A percentile compares a stretch with the other conserved stretches of the same genome.
These are phyloP conservation scores for Elachura formosa DNA, from an alignment of 2,113 vertebrate species.

Conservation along the genomic window DNA sequence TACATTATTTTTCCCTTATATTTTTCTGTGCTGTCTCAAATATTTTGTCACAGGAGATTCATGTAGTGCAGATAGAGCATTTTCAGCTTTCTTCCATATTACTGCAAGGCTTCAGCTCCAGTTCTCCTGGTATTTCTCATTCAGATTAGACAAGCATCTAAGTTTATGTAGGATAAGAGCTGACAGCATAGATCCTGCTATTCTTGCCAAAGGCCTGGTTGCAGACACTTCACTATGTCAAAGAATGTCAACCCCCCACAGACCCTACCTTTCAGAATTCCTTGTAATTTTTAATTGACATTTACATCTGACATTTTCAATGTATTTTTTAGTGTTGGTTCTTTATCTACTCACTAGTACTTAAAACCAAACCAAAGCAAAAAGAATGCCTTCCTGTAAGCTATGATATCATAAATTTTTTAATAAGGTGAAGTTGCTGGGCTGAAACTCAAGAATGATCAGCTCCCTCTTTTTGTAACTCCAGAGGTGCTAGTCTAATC, in stretches of 20 bases:
- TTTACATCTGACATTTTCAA: constrained; percentile 85
- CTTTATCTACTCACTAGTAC: constrained; percentile 52
- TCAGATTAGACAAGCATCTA: constrained; percentile 75
- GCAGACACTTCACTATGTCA: constrained; percentile 78
- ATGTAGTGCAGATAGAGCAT: neutral
- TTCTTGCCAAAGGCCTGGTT: constrained; percentile 76
- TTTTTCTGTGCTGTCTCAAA: constrained; percentile 41
- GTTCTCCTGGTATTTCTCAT: constrained; percentile 71
- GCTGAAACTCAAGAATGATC: constrained; percentile 61
- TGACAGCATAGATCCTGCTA: constrained; percentile 79
- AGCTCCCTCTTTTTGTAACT: constrained; percentile 22
- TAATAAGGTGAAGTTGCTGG: constrained; percentile 55
- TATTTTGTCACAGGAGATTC: constrained; percentile 36
- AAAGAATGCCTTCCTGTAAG: constrained; percentile 51
- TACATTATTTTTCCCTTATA: neutral
- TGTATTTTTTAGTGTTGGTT: constrained; percentile 71
- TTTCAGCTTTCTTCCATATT: constrained; percentile 44
- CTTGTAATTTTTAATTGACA: constrained; percentile 89
- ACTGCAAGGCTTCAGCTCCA: constrained; percentile 58
- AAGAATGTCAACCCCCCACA: constrained; percentile 76
- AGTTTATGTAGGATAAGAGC: constrained; percentile 72
- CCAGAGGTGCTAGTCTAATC: constrained; percentile 14
- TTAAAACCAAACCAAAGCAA: constrained; percentile 9
- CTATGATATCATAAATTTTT: constrained; percentile 57
- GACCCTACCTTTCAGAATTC: constrained; percentile 77